phyloP scores from a whole-genome alignment of 2,888 invertebrate species.

The Sarcophaga caerulescens region DNA sequence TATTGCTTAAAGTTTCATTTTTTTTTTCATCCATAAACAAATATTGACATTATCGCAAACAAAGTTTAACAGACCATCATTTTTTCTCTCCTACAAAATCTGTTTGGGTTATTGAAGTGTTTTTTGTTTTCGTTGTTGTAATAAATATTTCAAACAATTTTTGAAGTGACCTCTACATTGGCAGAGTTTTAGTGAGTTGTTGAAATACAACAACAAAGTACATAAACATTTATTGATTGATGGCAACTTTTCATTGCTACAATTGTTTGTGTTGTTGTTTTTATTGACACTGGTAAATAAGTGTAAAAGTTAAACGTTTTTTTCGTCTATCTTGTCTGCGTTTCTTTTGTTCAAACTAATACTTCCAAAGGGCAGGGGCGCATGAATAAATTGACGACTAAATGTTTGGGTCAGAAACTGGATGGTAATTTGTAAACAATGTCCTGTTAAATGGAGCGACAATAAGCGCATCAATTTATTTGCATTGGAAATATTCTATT shows the following conservation, averaged over 20 bases:
- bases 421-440: constrained; percentile 71
- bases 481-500: constrained; percentile 59
- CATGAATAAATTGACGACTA: constrained; percentile 54
- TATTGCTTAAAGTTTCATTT: not conserved
- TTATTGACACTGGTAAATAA: constrained; percentile 54
- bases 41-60: constrained; percentile 63
- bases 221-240: constrained; percentile 62
- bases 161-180: constrained; percentile 58
- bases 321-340: not conserved
- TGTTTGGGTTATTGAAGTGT: not conserved
- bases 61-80: constrained; percentile 61
- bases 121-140: constrained; percentile 32
- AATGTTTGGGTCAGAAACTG: constrained; percentile 63
- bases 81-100: constrained; percentile 28
- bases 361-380: constrained; percentile 59
- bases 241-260: constrained; percentile 45
- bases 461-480: constrained; percentile 70
- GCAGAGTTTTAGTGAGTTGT: constrained; percentile 48
- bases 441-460: constrained; percentile 71
- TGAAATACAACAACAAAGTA: constrained; percentile 29
- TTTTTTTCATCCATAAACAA: constrained; percentile 45
- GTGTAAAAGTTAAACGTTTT: constrained; percentile 38
- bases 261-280: constrained; percentile 42
- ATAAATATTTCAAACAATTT: constrained; percentile 52
- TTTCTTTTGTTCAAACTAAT: constrained; percentile 39